phyloP scores from a whole-genome alignment of 2,113 vertebrate species.

The Urocynchramus pylzowi region DNA sequence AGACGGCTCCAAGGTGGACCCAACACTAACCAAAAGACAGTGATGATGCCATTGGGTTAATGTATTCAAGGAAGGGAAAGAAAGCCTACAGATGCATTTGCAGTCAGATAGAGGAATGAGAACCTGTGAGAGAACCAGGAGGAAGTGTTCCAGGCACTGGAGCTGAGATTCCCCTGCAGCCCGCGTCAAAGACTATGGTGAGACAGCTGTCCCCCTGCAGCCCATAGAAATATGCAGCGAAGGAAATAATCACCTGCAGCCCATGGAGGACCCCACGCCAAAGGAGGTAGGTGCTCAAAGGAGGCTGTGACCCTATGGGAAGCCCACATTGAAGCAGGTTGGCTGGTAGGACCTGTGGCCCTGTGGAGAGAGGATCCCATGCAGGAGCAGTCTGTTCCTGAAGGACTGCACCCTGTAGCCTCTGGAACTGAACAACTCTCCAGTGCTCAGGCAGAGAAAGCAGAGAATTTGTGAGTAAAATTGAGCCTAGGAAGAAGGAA shows the following conservation, averaged over 20 bases:
- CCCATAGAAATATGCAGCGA: not conserved
- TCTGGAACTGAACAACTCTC: not conserved
- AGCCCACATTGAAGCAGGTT: not conserved
- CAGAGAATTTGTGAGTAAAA: not conserved
- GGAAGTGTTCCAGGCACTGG: accelerated
- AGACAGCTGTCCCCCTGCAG: not conserved
- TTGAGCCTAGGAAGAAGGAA: not conserved
- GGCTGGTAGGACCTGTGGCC: not conserved
- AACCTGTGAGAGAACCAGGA: not conserved
- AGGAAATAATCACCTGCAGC: not conserved
- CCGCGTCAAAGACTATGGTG: accelerated
- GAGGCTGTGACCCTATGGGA: not conserved
- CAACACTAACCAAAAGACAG: accelerated
- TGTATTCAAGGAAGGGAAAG: not conserved
- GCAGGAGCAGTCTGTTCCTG: not conserved
- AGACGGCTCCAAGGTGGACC: accelerated
- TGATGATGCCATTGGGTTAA: not conserved
- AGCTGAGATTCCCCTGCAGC: not conserved
- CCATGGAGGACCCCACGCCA: not conserved
- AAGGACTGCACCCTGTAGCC: not conserved
- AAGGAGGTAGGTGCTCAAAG: not conserved
- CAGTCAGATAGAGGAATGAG: not conserved
- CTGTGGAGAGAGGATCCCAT: not conserved
- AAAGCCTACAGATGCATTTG: not conserved
- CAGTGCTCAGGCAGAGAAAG: accelerated